Percentiles rank a stretch among this genome's conserved stretches.
Evolutionary conservation across 2,797 vertebrate genomes (phyloP).

Genomic region (Macropodus opercularis): DNA sequence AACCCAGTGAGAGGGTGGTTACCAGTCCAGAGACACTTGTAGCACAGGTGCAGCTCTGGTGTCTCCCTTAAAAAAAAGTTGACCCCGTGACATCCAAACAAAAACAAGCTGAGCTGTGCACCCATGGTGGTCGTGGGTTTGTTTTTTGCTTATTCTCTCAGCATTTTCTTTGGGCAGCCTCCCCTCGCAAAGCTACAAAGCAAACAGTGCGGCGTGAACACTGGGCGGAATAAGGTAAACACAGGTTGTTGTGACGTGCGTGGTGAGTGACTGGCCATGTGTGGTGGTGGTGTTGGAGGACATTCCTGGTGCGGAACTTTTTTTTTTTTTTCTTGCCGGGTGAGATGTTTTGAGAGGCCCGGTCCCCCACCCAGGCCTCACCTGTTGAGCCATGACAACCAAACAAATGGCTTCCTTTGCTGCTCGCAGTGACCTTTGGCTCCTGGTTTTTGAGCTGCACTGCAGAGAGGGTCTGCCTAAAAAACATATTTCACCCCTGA

Average conservation of each 20-base stretch:
- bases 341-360: conserved; percentile 80
- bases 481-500: conserved; percentile 72
- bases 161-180: conserved; percentile 32
- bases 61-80: conserved; percentile 33
- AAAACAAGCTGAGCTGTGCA: conserved; percentile 72
- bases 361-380: conserved; percentile 73
- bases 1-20: conserved; percentile 46
- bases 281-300: conserved; percentile 47
- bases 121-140: conserved; percentile 49
- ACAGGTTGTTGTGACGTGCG: conserved; percentile 77
- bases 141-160: conserved; percentile 40
- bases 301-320: conserved; percentile 82
- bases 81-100: conserved; percentile 70
- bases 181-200: conserved; percentile 64
- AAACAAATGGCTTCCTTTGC: conserved; percentile 82
- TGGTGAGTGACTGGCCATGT: conserved; percentile 81
- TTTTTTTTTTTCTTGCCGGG: conserved; percentile 55
- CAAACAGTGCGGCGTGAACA: conserved; percentile 60
- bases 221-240: conserved; percentile 62
- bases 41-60: conserved; percentile 76
- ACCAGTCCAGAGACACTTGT: conserved; percentile 51
- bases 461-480: conserved; percentile 73
- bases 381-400: conserved; percentile 86
- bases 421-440: conserved; percentile 80
- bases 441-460: conserved; percentile 77